Conservation (phyloP, 2,888 invertebrate species). For the Ichneumoninae sp. region DNA sequence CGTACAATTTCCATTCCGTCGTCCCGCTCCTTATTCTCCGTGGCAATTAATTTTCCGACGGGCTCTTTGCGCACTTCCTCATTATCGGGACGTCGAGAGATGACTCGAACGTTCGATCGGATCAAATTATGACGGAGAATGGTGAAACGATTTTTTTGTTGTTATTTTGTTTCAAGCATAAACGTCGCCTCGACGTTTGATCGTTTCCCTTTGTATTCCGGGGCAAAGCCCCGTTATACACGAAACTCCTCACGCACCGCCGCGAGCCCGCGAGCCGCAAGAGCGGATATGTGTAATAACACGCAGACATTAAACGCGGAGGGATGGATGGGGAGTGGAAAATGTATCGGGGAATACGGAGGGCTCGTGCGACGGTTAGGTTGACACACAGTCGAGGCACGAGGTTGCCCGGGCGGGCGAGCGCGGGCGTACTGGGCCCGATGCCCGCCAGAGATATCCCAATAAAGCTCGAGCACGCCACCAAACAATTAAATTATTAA, state of each 20-base stretch:
- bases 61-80: constrained; percentile 10
- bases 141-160: neutral
- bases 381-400: constrained; percentile 52
- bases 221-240: neutral
- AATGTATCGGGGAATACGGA: constrained; percentile 17
- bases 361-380: constrained; percentile 46
- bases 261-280: constrained; percentile 5
- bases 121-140: neutral
- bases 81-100: neutral
- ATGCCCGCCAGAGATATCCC: constrained; percentile 81
- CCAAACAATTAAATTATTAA: constrained; percentile 84
- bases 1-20: constrained; percentile 33
- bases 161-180: neutral
- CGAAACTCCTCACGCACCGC: constrained; percentile 50
- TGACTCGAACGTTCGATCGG: constrained; percentile 25
- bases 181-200: constrained; percentile 31
- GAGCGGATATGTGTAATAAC: constrained; percentile 53
- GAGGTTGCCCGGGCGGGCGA: constrained; percentile 33
- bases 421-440: constrained; percentile 60
- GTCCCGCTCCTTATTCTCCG: constrained; percentile 39
- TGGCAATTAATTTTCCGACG: constrained; percentile 52
- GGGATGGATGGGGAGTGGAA: constrained; percentile 22
- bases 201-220: constrained; percentile 13
- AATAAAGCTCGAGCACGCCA: constrained; percentile 82
- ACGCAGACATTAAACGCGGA: constrained; percentile 41